Evolutionary conservation across 1,140 invertebrate genomes (phyloP), one percentile per base, ranked within the genome.

Genomic region (Trissolcus basalis): DNA sequence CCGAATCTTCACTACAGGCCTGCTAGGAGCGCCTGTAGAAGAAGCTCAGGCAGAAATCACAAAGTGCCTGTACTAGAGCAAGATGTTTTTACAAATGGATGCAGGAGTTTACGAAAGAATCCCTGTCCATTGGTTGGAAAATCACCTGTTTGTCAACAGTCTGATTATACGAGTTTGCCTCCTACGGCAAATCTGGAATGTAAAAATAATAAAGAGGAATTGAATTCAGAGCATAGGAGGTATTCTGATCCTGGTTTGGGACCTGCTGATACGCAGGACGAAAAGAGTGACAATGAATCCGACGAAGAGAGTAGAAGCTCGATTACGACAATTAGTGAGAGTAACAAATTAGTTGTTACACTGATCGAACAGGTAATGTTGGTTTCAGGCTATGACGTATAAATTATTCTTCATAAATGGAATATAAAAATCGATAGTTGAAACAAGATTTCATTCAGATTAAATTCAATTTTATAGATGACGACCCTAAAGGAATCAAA

Each of bases 181-280:
- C 83, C 90, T 0, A 88, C 86, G 13, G 87, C 88, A 13, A 85
- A 88, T 58, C 83, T 82, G 32, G 85, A 88, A 59, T 81, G 72
- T 49, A 81, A 71, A 2, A 78, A 80, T 19, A 79, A 80, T 14
- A 60, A 77, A 0, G 81, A 87, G 4, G 86, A 87, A 45, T 48
- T 85, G 9, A 86, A 75, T 56, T 84, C 82, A 0, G 87, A 87
- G 13, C 87, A 88, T 12, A 82, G 90, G 39, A 83, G 90, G 58
- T 91, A 89, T 65, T 90, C 90, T 0, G 90, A 91, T 83, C 90
- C 90, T 67, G 90, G 90, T 0, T 59, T 91, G 11, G 88, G 83
- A 6, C 90, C 89, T 14, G 87, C 89, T 15, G 87, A 90, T n/a
- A 50, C 73, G 0, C 64, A 78, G 33, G 71, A 75, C 41, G 69